These are phyloP conservation scores for Battus philenor DNA, from an alignment of 1,140 invertebrate species.

Conservation along the genomic window DNA sequence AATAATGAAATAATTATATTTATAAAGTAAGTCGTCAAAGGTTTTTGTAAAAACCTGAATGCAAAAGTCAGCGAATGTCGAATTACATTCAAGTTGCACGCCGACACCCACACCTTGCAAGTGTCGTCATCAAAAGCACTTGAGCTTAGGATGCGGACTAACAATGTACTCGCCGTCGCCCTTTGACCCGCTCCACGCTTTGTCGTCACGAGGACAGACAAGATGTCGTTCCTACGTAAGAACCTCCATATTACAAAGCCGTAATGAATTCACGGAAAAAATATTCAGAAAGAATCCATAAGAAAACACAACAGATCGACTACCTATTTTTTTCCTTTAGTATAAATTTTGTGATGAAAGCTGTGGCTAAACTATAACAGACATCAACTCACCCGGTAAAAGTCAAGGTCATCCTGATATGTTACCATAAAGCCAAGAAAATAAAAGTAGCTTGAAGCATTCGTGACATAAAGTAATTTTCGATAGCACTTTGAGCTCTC, in stretches of 20 bases:
- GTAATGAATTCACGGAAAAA: constrained; percentile 1
- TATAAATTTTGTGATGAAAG: too few relatives aligned
- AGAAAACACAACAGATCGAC: too few relatives aligned
- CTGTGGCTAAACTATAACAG: too few relatives aligned
- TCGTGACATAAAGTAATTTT: too few relatives aligned
- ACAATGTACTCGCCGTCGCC: constrained; percentile 57
- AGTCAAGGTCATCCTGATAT: too few relatives aligned
- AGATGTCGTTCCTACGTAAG: constrained; percentile 21
- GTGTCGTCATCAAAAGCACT: constrained; percentile 60
- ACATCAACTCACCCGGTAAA: too few relatives aligned
- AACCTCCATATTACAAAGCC: constrained; percentile 1
- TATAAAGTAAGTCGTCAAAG: not conserved
- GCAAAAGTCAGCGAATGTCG: constrained; percentile 1
- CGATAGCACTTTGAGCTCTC: too few relatives aligned
- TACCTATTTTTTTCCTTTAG: too few relatives aligned
- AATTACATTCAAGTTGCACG: constrained; percentile 9
- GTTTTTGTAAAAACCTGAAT: not conserved
- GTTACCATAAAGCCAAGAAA: too few relatives aligned
- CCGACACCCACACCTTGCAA: constrained; percentile 16
- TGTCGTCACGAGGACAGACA: constrained; percentile 48
- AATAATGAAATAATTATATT: not conserved
- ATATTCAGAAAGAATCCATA: too few relatives aligned
- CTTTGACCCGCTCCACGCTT: constrained; percentile 61
- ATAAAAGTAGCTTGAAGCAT: too few relatives aligned
- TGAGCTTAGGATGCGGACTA: constrained; percentile 56